Evolutionary conservation across 2,888 invertebrate genomes (phyloP), one percentile per base, ranked within the genome.

Genomic region (Fragum fragum): DNA sequence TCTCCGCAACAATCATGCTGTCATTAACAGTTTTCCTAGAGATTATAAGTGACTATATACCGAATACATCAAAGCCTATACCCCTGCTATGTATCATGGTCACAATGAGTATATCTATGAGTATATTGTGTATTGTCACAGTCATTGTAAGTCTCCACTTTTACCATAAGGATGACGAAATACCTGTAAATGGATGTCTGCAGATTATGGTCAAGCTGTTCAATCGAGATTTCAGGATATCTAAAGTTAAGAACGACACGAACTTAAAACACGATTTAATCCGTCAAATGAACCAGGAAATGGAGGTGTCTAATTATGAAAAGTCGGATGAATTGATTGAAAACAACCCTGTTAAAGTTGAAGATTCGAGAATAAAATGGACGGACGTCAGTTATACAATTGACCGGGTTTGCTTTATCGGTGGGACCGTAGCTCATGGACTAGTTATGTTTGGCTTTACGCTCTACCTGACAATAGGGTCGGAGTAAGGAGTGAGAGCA

Each of bases 11-110:
- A 11, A 47, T 76, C 7, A 28, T 71, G 29, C 39, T 76, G 70
- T 39, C 76, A 0, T 23, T 70, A 6, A 47, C 70, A 9, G 76
- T 76, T 14, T 76, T 70, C 28, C 21, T 76, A 21, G 42, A 61
- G 11, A 42, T 76, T 5, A 70, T 76, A n/a, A 61, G 61, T 9
- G 71, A 71, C 26, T 36, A 70, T 21, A 28, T 76, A 42, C 76
- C 76, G 28, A 59, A 71, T 16, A 61, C 70, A 11, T 76, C 76
- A 0, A 32, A 52, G 6, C 70, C 76, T 1, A n/a, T 76, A 1
- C 57, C 76, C 6, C 29, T 76, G 18, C n/a, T 76, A 0, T 70
- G 70, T 16, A 70, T 47, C 23, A 36, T 71, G 42, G 52, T 74
- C 23, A 53, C 53, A 21, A 18, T 74, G 9, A 29, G 32, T 7